Evolutionary conservation across 2,113 vertebrate genomes (phyloP), one percentile per base, ranked within the genome.

Genomic region (Caretta caretta): DNA sequence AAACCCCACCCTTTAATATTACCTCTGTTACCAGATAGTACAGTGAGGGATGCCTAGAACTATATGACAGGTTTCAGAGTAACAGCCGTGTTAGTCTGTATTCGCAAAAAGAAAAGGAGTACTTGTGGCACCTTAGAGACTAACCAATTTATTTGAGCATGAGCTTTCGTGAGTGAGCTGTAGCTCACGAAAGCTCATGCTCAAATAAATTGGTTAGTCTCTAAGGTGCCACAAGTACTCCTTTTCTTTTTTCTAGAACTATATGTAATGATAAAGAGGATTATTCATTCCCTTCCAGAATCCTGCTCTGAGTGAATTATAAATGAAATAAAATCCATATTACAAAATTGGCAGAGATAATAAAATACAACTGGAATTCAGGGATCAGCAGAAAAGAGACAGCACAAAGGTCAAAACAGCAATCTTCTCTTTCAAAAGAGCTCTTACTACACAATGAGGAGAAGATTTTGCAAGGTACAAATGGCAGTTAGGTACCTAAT

Each of bases 1-100:
- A 3, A 65, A 0, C 3, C 1, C 0, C 8, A 46, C 25, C 6
- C 1, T 1, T 12, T 27, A 76, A 46, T 13, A 76, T 46, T 2
- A 3, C 12, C 2, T 48, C 31, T 10, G 57, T 5, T 20, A n/a
- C 4, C 10, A 50, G 91, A 5, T 80, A 84, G 35, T 46, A 25
- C 38, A 25, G 72, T 25, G 72, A 76, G 22, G 12, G 38, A 24
- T 56, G 49, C 53, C 78, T 31, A 35, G 7, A 75, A 87, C 24
- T 24, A 27, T 46, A 6, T 2, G 4, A n/a, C n/a, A n/a, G n/a
- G n/a, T n/a, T n/a, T n/a, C n/a, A n/a, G n/a, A n/a, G n/a, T n/a
- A n/a, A n/a, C n/a, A n/a, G n/a, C n/a, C n/a, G n/a, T n/a, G n/a
- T n/a, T n/a, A n/a, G n/a, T n/a, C n/a, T n/a, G n/a, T n/a, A n/a